These are phyloP conservation scores for Mus musculus DNA, from an alignment of 2,113 vertebrate genomes.

Conservation along the genomic window GRCm39 chr13:80846501-80847000, in stretches of 20 bases:
- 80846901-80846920: conserved; percentile 80
- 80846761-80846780: conserved; percentile 66
- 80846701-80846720: too few species aligned
- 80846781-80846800: conserved; percentile 77
- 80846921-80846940: conserved; percentile 71
- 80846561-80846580: conserved; percentile 50
- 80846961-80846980: conserved; percentile 73
- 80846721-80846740: conserved; percentile 52
- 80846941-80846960: conserved; percentile 80
- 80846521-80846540: conserved; percentile 5
- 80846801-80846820: conserved; percentile 78
- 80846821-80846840: conserved; percentile 74
- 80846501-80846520: conserved; percentile 13
- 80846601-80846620: conserved; percentile 12
- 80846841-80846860: conserved; percentile 74
- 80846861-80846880: conserved; percentile 81
- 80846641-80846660: conserved; percentile 51
- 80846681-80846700: too few species aligned
- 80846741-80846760: conserved; percentile 50
- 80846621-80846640: conserved; percentile 53
- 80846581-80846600: conserved; percentile 12
- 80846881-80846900: conserved; percentile 75
- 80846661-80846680: conserved; percentile 6
- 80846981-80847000: conserved; percentile 51
- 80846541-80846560: conserved; percentile 34